Evolutionary conservation across 2,888 invertebrate species (phyloP).

Genomic region (Imbricaverruca yamaguchii): DNA sequence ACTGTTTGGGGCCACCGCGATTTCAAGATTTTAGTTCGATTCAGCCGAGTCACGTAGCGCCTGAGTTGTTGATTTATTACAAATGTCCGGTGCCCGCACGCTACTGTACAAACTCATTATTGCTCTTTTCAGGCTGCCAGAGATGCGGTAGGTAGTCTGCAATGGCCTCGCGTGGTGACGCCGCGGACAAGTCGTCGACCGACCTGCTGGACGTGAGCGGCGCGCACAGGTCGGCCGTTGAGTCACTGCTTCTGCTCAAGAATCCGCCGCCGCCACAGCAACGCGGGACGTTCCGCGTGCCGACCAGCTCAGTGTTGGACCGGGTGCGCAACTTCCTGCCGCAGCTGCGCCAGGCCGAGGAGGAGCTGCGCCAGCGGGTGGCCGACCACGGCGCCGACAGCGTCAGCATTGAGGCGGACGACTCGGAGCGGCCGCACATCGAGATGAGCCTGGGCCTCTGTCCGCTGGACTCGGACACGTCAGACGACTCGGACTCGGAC

Average conservation of each 20-base stretch:
- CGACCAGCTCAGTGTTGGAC: not conserved
- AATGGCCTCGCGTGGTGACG: not conserved
- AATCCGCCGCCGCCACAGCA: not conserved
- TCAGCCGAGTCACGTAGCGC: no score
- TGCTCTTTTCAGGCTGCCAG: no score
- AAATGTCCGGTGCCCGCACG: no score
- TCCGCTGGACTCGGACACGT: not conserved
- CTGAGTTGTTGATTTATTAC: no score
- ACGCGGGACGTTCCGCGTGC: not conserved
- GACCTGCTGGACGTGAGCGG: not conserved
- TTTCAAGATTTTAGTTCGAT: no score
- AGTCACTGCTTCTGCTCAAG: not conserved
- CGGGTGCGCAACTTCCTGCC: not conserved
- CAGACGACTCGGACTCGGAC: not conserved
- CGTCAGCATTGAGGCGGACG: slow-evolving; percentile 16
- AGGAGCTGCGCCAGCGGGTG: not conserved
- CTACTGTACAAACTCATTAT: no score
- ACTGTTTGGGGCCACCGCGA: no score
- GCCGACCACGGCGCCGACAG: slow-evolving; percentile 1
- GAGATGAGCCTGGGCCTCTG: slow-evolving; percentile 6
- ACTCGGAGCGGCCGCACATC: not conserved
- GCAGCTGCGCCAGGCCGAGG: not conserved
- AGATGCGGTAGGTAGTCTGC: not conserved
- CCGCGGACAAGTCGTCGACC: not conserved
- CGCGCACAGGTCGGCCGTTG: not conserved